These are phyloP conservation scores for Cirrhinus mrigala DNA, from an alignment of 2,797 vertebrate species.

Conservation along the genomic window DNA sequence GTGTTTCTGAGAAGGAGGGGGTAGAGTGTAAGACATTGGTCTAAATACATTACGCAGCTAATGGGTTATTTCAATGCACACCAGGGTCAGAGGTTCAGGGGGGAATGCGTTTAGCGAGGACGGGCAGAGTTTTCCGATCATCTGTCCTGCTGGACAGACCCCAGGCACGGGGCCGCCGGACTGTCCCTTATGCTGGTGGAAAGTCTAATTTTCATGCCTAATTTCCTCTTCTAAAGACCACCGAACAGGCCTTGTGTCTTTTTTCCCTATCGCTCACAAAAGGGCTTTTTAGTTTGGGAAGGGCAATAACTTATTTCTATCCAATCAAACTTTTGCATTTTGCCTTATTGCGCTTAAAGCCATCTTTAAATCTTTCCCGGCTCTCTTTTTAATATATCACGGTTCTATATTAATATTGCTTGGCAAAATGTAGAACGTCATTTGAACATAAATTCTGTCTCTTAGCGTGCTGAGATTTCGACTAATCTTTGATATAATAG, in stretches of 20 bases:
- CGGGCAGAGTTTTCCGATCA: conserved; percentile 55
- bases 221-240: conserved; percentile 54
- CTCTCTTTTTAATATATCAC: conserved; percentile 53
- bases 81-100: conserved; percentile 74
- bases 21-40: conserved; percentile 63
- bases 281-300: neutral
- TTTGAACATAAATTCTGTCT: conserved; percentile 71
- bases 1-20: conserved; percentile 72
- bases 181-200: conserved; percentile 42
- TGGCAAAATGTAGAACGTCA: conserved; percentile 67
- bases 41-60: conserved; percentile 74
- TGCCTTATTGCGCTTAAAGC: conserved; percentile 55
- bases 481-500: conserved; percentile 79
- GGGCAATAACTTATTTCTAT: conserved; percentile 41
- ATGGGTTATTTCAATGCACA: conserved; percentile 73
- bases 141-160: conserved; percentile 54
- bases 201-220: conserved; percentile 47
- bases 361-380: conserved; percentile 63
- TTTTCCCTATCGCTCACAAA: conserved; percentile 8
- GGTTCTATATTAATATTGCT: conserved; percentile 70
- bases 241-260: conserved; percentile 32
- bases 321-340: conserved; percentile 58
- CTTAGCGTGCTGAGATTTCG: conserved; percentile 70
- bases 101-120: conserved; percentile 72
- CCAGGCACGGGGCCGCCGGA: conserved; percentile 43